Evolutionary conservation across 2,888 invertebrate species (phyloP), one percentile per base, ranked within the genome.

Genomic region (Pelosia muscerda): DNA sequence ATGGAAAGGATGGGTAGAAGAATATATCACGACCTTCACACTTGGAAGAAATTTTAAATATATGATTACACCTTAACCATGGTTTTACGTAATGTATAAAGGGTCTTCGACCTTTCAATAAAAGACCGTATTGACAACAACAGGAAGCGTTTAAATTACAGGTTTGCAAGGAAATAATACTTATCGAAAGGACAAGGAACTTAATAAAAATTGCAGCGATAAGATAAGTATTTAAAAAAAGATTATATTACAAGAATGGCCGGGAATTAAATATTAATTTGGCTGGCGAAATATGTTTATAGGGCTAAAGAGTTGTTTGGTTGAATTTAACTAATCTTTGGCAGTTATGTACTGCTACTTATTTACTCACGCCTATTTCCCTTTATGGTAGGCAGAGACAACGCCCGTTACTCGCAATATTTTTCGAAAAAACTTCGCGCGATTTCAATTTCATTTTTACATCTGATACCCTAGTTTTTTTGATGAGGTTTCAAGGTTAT

Each of bases 131-230:
- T 49, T 69, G 56, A 75, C 62, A 73, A 59, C 68, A 69, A 75
- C 75, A 79, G 79, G 79, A 79, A 79, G 68, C 55, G 23, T 19
- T 73, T 74, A 63, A 65, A 66, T 49, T 75, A 75, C 79, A 38
- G 68, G 77, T 81, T 81, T 69, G 38, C 10, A 34, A 71, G 79
- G 81, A 79, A 79, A 72, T 58, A 66, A 58, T 68, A 66, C 64
- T 28, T 11, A 63, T 67, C 70, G 69, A 59, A 79, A 74, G 76
- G 76, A 69, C 69, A 69, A 66, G 66, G 66, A 54, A 68, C 58
- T 34, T 34, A n/a, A 22, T 23, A 13, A 22, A 34, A 34, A 34
- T 55, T 49, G 49, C 49, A 55, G 6, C 15, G 55, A 38, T 38
- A 59, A 59, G 15, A 38, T 22, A 34, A 9, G 4, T 4, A 25